Evolutionary conservation across 2,888 invertebrate species (phyloP).

Genomic region (Smittia aterrima): DNA sequence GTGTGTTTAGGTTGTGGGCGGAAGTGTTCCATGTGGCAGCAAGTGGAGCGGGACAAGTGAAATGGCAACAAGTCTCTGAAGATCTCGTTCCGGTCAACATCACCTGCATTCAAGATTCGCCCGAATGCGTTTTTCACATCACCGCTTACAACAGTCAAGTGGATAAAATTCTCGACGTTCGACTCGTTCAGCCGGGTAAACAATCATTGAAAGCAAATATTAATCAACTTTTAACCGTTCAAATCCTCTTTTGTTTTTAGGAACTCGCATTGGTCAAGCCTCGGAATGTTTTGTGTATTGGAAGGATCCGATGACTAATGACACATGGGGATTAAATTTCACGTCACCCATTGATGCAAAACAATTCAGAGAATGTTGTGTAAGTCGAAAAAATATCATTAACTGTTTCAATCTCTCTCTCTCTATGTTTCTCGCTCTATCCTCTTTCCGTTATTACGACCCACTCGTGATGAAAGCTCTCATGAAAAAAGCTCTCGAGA

Average conservation of each 20-base stretch:
- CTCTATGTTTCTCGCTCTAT: background rate
- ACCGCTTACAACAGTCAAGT: conserved; percentile 99
- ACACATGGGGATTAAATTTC: conserved; percentile 98
- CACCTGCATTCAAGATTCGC: conserved; percentile 94
- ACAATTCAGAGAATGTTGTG: conserved; percentile 94
- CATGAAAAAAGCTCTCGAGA: no score
- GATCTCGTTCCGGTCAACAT: conserved; percentile 98
- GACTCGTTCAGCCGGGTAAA: conserved; percentile 93
- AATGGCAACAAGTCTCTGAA: conserved; percentile 97
- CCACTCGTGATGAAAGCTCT: background rate
- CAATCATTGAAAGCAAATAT: background rate
- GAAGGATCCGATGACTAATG: conserved; percentile 96
- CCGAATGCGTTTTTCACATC: conserved; percentile 96
- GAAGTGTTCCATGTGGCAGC: conserved; percentile 98
- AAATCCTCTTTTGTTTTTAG: conserved; percentile 56
- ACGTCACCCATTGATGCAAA: conserved; percentile 96
- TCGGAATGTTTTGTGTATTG: conserved; percentile 99
- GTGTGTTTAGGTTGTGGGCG: conserved; percentile 85
- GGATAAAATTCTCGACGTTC: conserved; percentile 96
- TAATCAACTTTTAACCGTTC: background rate
- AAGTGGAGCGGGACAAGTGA: conserved; percentile 86
- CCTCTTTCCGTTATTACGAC: background rate
- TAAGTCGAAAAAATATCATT: conserved; percentile 67
- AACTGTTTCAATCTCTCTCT: background rate
- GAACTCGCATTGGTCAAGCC: conserved; percentile 94